Conservation (phyloP, 2,888 invertebrate species). For the Microplitis manilae region DNA sequence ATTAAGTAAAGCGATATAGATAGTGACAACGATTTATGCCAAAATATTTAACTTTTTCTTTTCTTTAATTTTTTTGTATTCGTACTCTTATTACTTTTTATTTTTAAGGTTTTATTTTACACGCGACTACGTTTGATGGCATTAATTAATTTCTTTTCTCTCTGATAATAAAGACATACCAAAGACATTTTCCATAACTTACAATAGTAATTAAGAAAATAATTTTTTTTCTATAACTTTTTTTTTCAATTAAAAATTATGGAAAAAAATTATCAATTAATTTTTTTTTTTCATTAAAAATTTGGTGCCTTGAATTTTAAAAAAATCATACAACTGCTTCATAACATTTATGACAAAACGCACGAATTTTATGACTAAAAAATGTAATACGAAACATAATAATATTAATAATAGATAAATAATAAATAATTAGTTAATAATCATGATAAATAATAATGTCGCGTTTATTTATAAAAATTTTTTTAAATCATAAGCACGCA, state of each 20-base stretch:
- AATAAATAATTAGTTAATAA: too few species aligned
- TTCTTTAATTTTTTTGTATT: neutral
- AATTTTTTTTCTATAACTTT: neutral
- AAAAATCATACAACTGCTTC: too few species aligned
- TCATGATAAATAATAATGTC: neutral
- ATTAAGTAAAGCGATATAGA: neutral
- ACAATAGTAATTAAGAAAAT: neutral
- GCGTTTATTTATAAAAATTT: slow-evolving; percentile 18
- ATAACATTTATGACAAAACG: neutral
- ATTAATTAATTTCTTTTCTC: slow-evolving; percentile 15
- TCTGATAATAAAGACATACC: neutral
- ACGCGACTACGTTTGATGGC: slow-evolving; percentile 4
- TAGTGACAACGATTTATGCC: neutral
- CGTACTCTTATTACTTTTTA: slow-evolving; percentile 7
- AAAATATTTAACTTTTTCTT: neutral
- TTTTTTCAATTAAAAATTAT: neutral
- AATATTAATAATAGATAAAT: neutral
- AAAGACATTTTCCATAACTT: neutral
- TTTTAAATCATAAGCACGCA: slow-evolving; percentile 51
- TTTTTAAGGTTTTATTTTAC: slow-evolving; percentile 13
- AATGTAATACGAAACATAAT: neutral
- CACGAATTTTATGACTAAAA: neutral
- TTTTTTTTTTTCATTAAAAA: neutral
- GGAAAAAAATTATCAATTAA: neutral
- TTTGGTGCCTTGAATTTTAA: neutral